Evolutionary conservation across 2,888 invertebrate genomes (phyloP).

Genomic region (Melikaiella ostensackeni): DNA sequence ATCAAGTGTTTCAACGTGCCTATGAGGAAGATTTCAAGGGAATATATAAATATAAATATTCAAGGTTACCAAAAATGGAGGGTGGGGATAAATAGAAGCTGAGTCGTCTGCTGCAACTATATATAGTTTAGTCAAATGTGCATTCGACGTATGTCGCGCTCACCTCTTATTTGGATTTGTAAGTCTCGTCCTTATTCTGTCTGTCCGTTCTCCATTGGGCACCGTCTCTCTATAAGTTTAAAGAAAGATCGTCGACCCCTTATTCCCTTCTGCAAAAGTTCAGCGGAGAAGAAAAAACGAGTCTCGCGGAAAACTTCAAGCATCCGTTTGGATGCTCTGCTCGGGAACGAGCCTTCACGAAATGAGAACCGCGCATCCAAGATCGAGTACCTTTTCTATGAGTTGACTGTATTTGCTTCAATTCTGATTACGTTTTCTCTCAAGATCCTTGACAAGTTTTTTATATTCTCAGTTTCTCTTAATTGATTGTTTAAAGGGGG

Average conservation of each 20-base stretch:
- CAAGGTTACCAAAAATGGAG: conserved; percentile 12
- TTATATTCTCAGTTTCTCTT: neutral
- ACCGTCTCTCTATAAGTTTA: conserved; percentile 16
- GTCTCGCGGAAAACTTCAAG: conserved; percentile 25
- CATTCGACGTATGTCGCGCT: conserved; percentile 2
- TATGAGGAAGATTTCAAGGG: neutral
- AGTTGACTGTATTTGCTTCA: neutral
- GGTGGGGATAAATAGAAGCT: neutral
- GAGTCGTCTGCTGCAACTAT: conserved; percentile 7
- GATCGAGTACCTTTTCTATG: conserved; percentile 1
- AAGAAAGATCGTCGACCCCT: conserved; percentile 33
- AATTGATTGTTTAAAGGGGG: neutral
- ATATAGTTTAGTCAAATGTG: conserved; percentile 9
- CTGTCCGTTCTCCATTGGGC: neutral
- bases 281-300: conserved; percentile 13
- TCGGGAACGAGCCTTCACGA: neutral
- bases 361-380: conserved; percentile 7
- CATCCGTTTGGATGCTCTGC: conserved; percentile 8
- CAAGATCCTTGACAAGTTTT: neutral
- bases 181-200: conserved; percentile 23
- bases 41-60: conserved; percentile 2
- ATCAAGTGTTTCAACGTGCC: neutral
- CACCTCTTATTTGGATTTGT: conserved; percentile 13
- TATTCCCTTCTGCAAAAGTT: conserved; percentile 14
- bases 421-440: neutral